Percentiles rank a stretch among this genome's conserved stretches.
Evolutionary conservation across 2,888 invertebrate genomes (phyloP).

Genomic region (Altica lythri): DNA sequence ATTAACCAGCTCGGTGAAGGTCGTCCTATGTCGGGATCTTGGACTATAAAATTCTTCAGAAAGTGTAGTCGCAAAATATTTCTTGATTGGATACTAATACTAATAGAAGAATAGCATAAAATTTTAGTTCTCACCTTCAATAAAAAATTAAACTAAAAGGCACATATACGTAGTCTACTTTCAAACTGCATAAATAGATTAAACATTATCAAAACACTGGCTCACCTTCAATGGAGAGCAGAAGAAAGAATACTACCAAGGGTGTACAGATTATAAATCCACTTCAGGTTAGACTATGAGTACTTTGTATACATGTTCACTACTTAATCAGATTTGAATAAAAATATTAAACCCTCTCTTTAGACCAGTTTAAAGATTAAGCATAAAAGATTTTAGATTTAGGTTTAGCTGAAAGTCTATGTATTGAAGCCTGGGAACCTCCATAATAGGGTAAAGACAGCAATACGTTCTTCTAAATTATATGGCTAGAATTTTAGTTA

Average conservation of each 20-base stretch:
- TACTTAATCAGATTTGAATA: neutral
- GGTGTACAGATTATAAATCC: neutral
- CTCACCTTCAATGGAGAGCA: neutral
- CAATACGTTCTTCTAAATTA: neutral
- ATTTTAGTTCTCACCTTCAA: neutral
- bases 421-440: neutral
- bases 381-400: neutral
- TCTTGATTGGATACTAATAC: no score
- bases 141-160: neutral
- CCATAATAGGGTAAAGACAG: neutral
- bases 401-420: slow-evolving; percentile 3
- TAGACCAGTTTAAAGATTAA: neutral
- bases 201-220: neutral
- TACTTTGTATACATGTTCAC: neutral
- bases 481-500: neutral
- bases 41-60: no score
- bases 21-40: no score
- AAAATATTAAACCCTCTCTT: neutral
- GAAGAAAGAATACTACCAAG: neutral
- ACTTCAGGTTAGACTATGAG: no score
- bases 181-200: no score
- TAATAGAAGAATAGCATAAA: no score
- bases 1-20: no score
- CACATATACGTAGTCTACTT: no score
- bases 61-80: no score